Percentiles rank a stretch among this genome's conserved stretches.
These are phyloP conservation scores for Trinectes maculatus DNA, from an alignment of 2,113 vertebrate genomes.

Conservation along the genomic window DNA sequence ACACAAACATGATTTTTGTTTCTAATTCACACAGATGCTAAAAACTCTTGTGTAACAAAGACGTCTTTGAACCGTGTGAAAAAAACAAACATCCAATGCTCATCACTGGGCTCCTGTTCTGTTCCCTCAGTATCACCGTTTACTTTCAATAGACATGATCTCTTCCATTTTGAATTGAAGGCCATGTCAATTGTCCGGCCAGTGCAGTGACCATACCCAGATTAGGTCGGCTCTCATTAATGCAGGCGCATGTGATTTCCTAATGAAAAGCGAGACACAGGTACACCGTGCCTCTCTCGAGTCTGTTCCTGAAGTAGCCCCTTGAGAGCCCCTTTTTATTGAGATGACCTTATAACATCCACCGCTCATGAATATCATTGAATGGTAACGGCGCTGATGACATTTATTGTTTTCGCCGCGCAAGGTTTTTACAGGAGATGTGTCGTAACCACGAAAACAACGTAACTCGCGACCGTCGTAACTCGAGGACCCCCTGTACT, in stretches of 20 bases:
- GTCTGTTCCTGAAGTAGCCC: constrained; percentile 40
- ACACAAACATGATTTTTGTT: neutral
- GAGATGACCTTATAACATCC: constrained; percentile 38
- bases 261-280: constrained; percentile 41
- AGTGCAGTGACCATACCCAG: constrained; percentile 38
- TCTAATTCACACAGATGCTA: neutral
- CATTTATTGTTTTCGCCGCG: too few relatives aligned
- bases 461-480: too few relatives aligned
- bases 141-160: constrained; percentile 24
- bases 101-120: neutral
- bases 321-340: constrained; percentile 42
- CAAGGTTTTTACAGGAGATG: too few relatives aligned
- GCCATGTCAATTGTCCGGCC: neutral
- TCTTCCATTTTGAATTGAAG: constrained; percentile 22
- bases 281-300: constrained; percentile 8
- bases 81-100: too few relatives aligned
- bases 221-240: constrained; percentile 56
- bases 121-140: neutral
- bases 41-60: neutral
- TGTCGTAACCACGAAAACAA: too few relatives aligned
- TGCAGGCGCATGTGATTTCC: constrained; percentile 57
- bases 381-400: constrained; percentile 2
- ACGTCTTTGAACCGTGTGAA: neutral
- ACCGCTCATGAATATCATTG: constrained; percentile 41
- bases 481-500: constrained; percentile 23